Percentiles rank a stretch among this genome's conserved stretches.
These are phyloP conservation scores for Megamerina dolium DNA, from an alignment of 2,888 invertebrate species.

Conservation along the genomic window DNA sequence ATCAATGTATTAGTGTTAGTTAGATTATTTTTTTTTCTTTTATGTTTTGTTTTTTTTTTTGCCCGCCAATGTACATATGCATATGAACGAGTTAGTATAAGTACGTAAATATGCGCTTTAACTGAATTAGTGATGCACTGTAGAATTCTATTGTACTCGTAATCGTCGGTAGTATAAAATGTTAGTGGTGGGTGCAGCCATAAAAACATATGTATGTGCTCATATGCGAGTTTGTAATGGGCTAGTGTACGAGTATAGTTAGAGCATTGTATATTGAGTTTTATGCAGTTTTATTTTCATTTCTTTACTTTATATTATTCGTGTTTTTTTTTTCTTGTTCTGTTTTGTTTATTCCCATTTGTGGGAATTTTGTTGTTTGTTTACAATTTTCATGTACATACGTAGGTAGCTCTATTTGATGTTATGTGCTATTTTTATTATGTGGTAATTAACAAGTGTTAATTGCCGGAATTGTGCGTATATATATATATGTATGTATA, in stretches of 20 bases:
- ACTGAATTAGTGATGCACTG: neutral
- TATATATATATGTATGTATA: too few species aligned
- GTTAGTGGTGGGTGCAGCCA: neutral
- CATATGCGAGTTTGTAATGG: too few species aligned
- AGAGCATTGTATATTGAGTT: neutral
- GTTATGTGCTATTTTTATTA: neutral
- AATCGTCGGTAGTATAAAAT: neutral
- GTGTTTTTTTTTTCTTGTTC: neutral
- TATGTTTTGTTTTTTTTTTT: too few species aligned
- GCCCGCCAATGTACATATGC: neutral
- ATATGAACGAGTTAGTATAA: neutral
- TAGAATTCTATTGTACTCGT: neutral
- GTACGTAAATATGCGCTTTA: neutral
- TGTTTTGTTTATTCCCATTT: conserved; percentile 1
- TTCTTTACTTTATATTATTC: neutral
- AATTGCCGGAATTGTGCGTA: too few species aligned
- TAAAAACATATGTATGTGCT: too few species aligned
- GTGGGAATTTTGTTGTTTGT: conserved; percentile 5
- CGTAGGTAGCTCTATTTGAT: too few species aligned
- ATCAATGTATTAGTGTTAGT: too few species aligned
- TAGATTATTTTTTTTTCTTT: too few species aligned
- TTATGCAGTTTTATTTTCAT: neutral
- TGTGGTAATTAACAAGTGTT: conserved; percentile 13
- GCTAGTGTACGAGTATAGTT: neutral
- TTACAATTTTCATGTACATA: too few species aligned